Evolutionary conservation across 2,797 vertebrate species (phyloP).

Genomic region (Peromyscus attwateri): DNA sequence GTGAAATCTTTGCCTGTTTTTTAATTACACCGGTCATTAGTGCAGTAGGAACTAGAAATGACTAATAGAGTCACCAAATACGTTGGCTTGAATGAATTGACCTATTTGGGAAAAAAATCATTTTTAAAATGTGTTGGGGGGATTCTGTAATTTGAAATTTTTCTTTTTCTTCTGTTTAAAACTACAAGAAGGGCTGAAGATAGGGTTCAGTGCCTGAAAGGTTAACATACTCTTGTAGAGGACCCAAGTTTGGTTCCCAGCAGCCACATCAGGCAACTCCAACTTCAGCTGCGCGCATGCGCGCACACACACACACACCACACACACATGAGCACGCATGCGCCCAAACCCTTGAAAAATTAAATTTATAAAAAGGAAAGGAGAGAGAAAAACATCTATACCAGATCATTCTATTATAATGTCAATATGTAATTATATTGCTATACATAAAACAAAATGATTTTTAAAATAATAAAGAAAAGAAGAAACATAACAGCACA

Average conservation of each 20-base stretch:
- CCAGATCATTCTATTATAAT: not conserved
- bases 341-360: not conserved
- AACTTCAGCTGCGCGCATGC: not conserved
- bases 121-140: not conserved
- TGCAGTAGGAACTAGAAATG: not conserved
- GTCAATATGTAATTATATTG: not conserved
- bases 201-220: not conserved
- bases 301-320: too few relatives aligned
- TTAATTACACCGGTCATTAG: not conserved
- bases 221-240: not conserved
- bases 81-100: not conserved
- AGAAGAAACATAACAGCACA: not conserved
- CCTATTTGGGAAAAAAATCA: not conserved
- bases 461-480: not conserved
- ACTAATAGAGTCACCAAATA: not conserved
- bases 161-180: not conserved
- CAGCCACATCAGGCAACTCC: not conserved
- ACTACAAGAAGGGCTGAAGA: not conserved
- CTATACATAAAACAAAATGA: not conserved
- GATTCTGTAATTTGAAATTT: not conserved
- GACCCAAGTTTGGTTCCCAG: not conserved
- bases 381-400: not conserved
- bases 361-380: not conserved
- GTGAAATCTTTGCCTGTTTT: not conserved
- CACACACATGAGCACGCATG: too few relatives aligned